A percentile compares a stretch with the other conserved stretches of the same genome.
These are phyloP conservation scores for Zaprionus obscuricornis DNA, from an alignment of 2,888 invertebrate species.

Conservation along the genomic window DNA sequence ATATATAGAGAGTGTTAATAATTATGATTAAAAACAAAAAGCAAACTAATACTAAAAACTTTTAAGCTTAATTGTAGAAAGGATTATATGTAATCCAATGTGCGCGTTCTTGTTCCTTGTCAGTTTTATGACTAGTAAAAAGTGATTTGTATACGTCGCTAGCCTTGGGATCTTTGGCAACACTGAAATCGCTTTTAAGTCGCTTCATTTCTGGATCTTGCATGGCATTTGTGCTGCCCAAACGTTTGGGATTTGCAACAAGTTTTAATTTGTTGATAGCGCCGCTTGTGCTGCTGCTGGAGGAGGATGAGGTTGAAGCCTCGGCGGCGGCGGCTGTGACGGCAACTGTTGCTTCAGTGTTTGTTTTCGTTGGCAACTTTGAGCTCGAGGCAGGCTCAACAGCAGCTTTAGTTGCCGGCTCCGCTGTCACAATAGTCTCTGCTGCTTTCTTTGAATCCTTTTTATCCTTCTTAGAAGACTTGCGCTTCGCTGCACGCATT, in stretches of 20 bases:
- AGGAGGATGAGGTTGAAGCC: too few species aligned
- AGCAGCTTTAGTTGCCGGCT: not conserved
- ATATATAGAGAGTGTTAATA: too few species aligned
- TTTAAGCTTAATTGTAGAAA: slow-evolving; percentile 89
- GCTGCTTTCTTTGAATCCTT: slow-evolving; percentile 47
- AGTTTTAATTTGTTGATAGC: slow-evolving; percentile 49
- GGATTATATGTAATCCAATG: slow-evolving; percentile 99
- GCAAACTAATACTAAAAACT: slow-evolving; percentile 23
- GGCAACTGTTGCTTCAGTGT: too few species aligned
- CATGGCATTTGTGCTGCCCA: slow-evolving; percentile 73
- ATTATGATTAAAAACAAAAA: slow-evolving; percentile 36
- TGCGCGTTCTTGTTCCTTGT: slow-evolving; percentile 93
- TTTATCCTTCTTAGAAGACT: slow-evolving; percentile 87
- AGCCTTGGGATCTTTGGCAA: slow-evolving; percentile 95
- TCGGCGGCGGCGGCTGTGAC: too few species aligned
- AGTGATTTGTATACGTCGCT: slow-evolving; percentile 97
- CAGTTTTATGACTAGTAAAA: slow-evolving; percentile 95
- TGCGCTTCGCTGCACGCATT: slow-evolving; percentile 87
- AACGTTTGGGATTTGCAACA: slow-evolving; percentile 53
- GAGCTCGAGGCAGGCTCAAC: too few species aligned
- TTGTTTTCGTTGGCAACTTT: too few species aligned
- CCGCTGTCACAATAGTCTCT: slow-evolving; percentile 3
- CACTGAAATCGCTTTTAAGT: slow-evolving; percentile 91
- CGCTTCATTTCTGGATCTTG: slow-evolving; percentile 90
- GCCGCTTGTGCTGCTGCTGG: slow-evolving; percentile 12